Evolutionary conservation across 2,888 invertebrate species (phyloP), one percentile per base, ranked within the genome.

Genomic region (Heteromyza rotundicornis): DNA sequence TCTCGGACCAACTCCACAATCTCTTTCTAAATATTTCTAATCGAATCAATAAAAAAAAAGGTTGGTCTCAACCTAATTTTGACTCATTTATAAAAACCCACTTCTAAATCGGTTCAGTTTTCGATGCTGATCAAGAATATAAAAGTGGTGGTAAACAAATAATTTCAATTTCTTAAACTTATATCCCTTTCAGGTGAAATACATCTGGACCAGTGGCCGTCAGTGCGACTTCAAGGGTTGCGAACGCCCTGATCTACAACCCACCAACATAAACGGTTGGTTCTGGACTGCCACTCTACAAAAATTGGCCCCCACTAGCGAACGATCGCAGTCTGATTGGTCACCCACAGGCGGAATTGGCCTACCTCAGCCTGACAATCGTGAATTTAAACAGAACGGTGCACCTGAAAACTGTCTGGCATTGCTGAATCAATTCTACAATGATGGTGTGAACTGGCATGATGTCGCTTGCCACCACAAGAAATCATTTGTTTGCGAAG

Each of bases 171-270:
- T n/a, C n/a, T n/a, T n/a, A n/a, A n/a, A n/a, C n/a, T n/a, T n/a
- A n/a, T n/a, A n/a, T 17, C 3, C 7, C 12, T 70, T 71, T 23
- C 83, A 92, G 88, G 89, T 92, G 32, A 92, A 92, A 84, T 95
- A 94, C 84, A 94, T 94, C 78, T 95, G 95, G 95, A 94, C 95
- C 22, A 92, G 92, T 57, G 95, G 95, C 62, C 90, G 95, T 67
- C 85, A 93, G 55, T 95, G 95, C 78, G 94, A 95, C 84, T 95
- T 95, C 86, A 91, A 92, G 82, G 94, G 94, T 64, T 95, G 95
- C 80, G 92, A 93, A 76, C 89, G 95, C 60, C 88, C 91, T 27
- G 95, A 95, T 80, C 85, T 95, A 70, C 90, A 92, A 71, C 95
- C 95, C 35, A 86, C 90, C 66, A 87, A 88, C 59, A 83, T 94